Evolutionary conservation across 2,797 vertebrate genomes (phyloP).

Genomic region (Amniataba percoides): DNA sequence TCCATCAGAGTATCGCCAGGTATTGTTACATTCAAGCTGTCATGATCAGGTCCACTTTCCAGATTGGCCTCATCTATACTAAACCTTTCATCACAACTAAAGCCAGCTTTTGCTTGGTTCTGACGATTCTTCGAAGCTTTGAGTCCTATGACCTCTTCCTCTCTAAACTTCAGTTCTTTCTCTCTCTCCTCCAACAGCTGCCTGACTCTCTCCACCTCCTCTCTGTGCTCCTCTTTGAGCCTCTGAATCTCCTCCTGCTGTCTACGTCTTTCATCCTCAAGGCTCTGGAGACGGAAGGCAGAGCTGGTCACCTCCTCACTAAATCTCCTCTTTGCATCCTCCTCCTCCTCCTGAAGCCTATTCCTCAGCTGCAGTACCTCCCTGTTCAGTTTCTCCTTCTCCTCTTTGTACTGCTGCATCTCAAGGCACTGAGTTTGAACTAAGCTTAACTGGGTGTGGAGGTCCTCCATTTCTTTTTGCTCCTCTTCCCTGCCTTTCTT

Average conservation of each 20-base stretch:
- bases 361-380: constrained; percentile 83
- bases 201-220: constrained; percentile 66
- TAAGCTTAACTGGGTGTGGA: constrained; percentile 75
- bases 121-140: constrained; percentile 75
- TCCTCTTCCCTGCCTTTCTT: constrained; percentile 77
- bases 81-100: constrained; percentile 35
- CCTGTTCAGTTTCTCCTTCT: constrained; percentile 85
- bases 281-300: constrained; percentile 61
- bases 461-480: constrained; percentile 72
- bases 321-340: constrained; percentile 57
- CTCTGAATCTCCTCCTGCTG: constrained; percentile 67
- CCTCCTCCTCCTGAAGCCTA: constrained; percentile 70
- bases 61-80: constrained; percentile 29
- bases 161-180: constrained; percentile 70
- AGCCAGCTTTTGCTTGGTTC: constrained; percentile 68
- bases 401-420: constrained; percentile 81
- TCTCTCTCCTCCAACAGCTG: constrained; percentile 74
- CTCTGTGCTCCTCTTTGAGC: constrained; percentile 67
- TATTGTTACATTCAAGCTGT: constrained; percentile 54
- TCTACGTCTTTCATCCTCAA: constrained; percentile 71
- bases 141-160: constrained; percentile 62
- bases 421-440: constrained; percentile 81
- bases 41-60: constrained; percentile 53
- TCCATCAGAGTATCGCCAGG: constrained; percentile 80
- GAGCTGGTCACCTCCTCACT: constrained; percentile 66